Evolutionary conservation across 2,888 invertebrate species (phyloP).

Genomic region (Hanleya hanleyi): DNA sequence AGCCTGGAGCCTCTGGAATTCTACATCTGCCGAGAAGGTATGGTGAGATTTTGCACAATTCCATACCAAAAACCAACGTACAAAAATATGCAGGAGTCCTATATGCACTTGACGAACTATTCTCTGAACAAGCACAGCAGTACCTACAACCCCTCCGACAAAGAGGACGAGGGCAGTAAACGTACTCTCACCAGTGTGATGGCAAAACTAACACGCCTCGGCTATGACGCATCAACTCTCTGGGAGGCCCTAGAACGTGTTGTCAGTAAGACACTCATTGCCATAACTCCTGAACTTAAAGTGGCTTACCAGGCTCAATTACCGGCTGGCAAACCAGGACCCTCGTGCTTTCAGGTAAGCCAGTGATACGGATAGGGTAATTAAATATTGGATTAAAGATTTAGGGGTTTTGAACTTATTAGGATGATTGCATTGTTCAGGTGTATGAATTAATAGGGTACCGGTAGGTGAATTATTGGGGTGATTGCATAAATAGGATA

Average conservation of each 20-base stretch:
- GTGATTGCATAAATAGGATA: too few relatives aligned
- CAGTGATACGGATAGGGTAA: too few relatives aligned
- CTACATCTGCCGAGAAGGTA: constrained; percentile 70
- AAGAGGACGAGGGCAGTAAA: constrained; percentile 73
- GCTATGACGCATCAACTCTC: constrained; percentile 70
- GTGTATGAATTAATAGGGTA: too few relatives aligned
- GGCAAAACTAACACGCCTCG: constrained; percentile 60
- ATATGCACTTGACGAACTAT: constrained; percentile 76
- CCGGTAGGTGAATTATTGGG: too few relatives aligned
- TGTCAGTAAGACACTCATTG: constrained; percentile 74
- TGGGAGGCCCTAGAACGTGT: constrained; percentile 74
- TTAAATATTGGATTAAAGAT: too few relatives aligned
- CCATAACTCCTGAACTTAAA: constrained; percentile 75
- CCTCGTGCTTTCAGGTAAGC: constrained; percentile 75
- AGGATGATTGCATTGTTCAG: too few relatives aligned
- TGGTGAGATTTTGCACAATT: constrained; percentile 75
- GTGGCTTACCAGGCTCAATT: constrained; percentile 67
- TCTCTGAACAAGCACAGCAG: constrained; percentile 75
- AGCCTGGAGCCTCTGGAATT: constrained; percentile 74
- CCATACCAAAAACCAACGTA: constrained; percentile 73
- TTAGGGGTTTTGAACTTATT: too few relatives aligned
- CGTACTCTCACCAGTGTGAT: constrained; percentile 74
- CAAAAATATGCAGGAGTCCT: constrained; percentile 74
- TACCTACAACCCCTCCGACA: constrained; percentile 72
- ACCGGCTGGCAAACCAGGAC: constrained; percentile 70